phyloP scores from a whole-genome alignment of 2,888 invertebrate genomes.

The Cerastoderma edule region DNA sequence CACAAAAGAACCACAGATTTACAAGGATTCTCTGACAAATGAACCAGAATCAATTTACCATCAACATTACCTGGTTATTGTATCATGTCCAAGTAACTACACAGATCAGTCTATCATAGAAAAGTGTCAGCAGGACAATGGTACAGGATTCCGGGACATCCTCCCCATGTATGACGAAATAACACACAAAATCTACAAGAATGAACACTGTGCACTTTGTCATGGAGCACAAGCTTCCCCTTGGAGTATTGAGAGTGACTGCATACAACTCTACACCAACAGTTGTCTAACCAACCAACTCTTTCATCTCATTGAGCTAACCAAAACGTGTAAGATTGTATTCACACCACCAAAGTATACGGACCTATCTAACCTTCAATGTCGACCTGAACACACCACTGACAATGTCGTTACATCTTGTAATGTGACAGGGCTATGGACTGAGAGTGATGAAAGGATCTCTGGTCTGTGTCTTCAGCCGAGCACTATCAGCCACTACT shows the following conservation, averaged over 20 bases:
- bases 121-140: slow-evolving; percentile 9
- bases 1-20: no score
- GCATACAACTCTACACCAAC: slow-evolving; percentile 24
- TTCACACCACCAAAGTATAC: background rate
- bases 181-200: slow-evolving; percentile 15
- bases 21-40: background rate
- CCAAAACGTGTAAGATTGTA: background rate
- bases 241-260: slow-evolving; percentile 25
- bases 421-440: slow-evolving; percentile 28
- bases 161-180: slow-evolving; percentile 21
- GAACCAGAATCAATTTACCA: background rate
- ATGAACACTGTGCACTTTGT: slow-evolving; percentile 36
- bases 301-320: slow-evolving; percentile 2
- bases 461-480: slow-evolving; percentile 17
- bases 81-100: slow-evolving; percentile 23
- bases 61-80: slow-evolving; percentile 19
- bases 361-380: background rate
- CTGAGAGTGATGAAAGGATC: background rate
- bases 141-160: slow-evolving; percentile 10
- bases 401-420: slow-evolving; percentile 22
- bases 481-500: slow-evolving; percentile 13
- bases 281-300: slow-evolving; percentile 3
- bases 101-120: background rate
- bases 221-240: background rate
- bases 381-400: background rate